Percentiles rank a stretch among this genome's conserved stretches.
Conservation (phyloP, 2,113 vertebrate genomes). For the Orientallactaga bullata region DNA sequence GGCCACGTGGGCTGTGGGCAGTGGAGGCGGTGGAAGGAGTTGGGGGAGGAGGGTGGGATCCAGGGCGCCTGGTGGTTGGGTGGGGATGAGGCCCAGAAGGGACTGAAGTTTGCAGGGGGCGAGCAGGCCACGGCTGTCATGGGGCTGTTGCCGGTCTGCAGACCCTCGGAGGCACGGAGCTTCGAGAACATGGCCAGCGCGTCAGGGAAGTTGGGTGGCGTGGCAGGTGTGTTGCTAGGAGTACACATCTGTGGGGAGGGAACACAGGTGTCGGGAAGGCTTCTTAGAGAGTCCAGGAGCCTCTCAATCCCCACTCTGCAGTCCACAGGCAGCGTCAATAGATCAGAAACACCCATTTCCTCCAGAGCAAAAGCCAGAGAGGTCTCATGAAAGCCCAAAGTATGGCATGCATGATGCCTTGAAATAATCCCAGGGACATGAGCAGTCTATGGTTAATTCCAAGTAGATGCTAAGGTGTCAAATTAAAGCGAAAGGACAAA, state of each 20-base stretch:
- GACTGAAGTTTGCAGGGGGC: conserved; percentile 89
- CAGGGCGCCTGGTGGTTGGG: conserved; percentile 92
- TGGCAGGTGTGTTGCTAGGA: conserved; percentile 97
- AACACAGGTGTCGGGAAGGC: neutral
- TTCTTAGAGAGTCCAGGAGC: fast-evolving
- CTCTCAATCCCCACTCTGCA: neutral
- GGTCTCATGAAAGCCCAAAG: neutral
- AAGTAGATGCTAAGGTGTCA: conserved; percentile 28
- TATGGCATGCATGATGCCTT: fast-evolving
- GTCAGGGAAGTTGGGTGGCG: conserved; percentile 97
- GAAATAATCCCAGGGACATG: neutral
- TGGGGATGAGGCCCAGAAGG: conserved; percentile 94
- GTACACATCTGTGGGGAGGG: conserved; percentile 92
- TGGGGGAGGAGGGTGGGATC: conserved; percentile 92
- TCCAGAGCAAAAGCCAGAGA: neutral
- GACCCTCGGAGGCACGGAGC: conserved; percentile 92
- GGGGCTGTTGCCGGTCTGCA: conserved; percentile 85
- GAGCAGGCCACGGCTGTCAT: conserved; percentile 92
- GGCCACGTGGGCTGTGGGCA: conserved; percentile 93
- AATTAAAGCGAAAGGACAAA: conserved; percentile 13
- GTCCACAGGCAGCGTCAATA: neutral
- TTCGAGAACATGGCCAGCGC: conserved; percentile 98
- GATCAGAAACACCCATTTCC: too few relatives aligned
- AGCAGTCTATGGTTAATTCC: neutral
- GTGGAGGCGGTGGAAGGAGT: conserved; percentile 88